phyloP scores from a whole-genome alignment of 92 coral and sea anemone genomes.

The Epizoanthus ramosus region DNA sequence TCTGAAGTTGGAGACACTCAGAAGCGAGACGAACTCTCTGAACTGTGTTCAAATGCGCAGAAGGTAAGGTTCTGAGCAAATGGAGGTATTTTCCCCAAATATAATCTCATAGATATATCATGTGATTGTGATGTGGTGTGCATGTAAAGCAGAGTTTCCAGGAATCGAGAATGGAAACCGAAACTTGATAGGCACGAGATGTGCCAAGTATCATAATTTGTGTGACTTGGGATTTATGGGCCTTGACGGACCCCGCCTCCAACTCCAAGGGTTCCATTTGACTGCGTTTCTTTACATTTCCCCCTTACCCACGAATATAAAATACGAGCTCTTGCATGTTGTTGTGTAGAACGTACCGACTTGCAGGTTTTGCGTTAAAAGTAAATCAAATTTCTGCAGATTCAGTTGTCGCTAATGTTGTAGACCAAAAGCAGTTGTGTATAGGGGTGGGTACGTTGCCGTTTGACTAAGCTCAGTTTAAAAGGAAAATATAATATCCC shows the following conservation, averaged over 20 bases:
- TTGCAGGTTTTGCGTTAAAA: background rate
- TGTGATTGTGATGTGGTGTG: constrained; percentile 4
- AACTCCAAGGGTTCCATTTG: background rate
- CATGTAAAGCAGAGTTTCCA: background rate
- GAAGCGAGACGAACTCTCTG: background rate
- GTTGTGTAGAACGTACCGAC: background rate
- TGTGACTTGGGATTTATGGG: background rate
- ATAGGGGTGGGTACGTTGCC: too few species aligned
- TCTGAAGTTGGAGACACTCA: constrained; percentile 31
- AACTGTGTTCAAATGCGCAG: background rate
- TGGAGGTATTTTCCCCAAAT: background rate
- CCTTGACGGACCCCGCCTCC: background rate
- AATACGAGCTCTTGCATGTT: background rate
- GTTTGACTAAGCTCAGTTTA: too few species aligned
- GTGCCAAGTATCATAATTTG: background rate
- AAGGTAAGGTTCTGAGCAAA: constrained; percentile 13
- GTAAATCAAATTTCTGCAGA: too few species aligned
- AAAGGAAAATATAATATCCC: too few species aligned
- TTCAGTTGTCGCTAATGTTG: too few species aligned
- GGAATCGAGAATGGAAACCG: constrained; percentile 11
- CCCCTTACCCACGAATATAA: too few species aligned
- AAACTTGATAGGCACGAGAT: constrained; percentile 1
- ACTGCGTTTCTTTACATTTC: background rate
- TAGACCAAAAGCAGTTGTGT: too few species aligned
- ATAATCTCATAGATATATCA: background rate